Conservation (phyloP, 2,797 vertebrate genomes). For the Rhinoraja longicauda region DNA sequence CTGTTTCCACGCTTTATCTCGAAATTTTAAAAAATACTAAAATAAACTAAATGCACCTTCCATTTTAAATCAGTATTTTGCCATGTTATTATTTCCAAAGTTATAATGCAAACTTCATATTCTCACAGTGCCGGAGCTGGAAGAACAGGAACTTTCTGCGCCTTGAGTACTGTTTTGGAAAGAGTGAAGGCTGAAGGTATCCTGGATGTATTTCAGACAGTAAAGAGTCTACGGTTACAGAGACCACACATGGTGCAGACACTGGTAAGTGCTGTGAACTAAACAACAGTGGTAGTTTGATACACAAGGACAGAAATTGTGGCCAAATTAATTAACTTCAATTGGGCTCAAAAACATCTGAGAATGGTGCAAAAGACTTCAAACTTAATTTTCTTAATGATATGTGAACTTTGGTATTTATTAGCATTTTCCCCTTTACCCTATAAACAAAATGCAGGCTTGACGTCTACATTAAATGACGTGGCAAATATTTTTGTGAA, state of each 20-base stretch:
- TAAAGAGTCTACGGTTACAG: constrained; percentile 94
- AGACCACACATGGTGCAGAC: constrained; percentile 99
- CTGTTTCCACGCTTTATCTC: no score
- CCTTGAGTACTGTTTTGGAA: constrained; percentile 92
- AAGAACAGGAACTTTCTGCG: constrained; percentile 94
- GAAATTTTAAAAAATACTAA: no score
- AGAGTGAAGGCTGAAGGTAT: constrained; percentile 96
- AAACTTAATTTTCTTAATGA: background rate
- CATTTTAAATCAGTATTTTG: background rate
- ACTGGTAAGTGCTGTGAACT: constrained; percentile 70
- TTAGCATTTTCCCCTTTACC: background rate
- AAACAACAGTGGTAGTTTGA: background rate
- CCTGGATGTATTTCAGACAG: constrained; percentile 96
- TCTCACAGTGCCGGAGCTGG: constrained; percentile 81
- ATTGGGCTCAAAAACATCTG: background rate
- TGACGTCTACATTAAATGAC: background rate
- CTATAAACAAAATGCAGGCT: background rate
- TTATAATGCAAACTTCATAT: background rate
- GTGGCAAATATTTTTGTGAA: background rate
- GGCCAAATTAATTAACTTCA: background rate
- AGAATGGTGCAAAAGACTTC: background rate
- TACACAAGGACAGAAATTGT: background rate
- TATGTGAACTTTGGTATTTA: background rate
- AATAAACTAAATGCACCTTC: background rate
- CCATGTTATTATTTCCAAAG: background rate